Evolutionary conservation across 2,888 invertebrate genomes (phyloP), one percentile per base, ranked within the genome.

Genomic region (Pollenia angustigena): DNA sequence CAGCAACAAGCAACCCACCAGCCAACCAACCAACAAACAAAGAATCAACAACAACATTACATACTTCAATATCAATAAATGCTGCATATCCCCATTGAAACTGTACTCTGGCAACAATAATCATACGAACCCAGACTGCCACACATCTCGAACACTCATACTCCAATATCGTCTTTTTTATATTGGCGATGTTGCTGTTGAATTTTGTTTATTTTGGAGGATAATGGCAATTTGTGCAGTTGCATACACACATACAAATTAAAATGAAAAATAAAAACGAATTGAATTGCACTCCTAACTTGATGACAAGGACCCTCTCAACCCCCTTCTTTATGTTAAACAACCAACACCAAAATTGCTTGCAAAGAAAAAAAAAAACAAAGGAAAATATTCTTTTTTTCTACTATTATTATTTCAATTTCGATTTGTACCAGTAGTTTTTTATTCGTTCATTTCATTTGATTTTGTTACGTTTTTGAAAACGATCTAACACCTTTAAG

Each of bases 161-260:
- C 68, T 48, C 18, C 68, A 40, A 66, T 32, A 76, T 54, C 40
- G 11, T 16, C 16, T 50, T 74, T 40, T 18, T 40, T 50, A 9
- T 56, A n/a, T 56, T 58, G 18, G 32, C 16, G 9, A 66, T 32
- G 54, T 18, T 58, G 50, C 68, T 66, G 10, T 60, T 60, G 50
- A 10, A 18, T 48, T 62, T 56, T 64, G 58, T 54, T 12, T 54
- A 46, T 81, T 64, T 66, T 23, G 12, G 16, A 81, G 74, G 68
- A 80, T 87, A 86, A 76, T 82, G 86, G 71, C 83, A 87, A 87
- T 87, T 83, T 83, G 83, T 83, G 83, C 52, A 83, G 80, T 72
- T 66, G 40, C 80, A 72, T 69, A 48, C 81, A 81, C 11, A 74
- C 56, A 81, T 68, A 84, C 56, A 81, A 87, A 84, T 87, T 87